These are phyloP conservation scores for Bimastos eiseni DNA, from an alignment of 2,888 invertebrate genomes.

Conservation along the genomic window DNA sequence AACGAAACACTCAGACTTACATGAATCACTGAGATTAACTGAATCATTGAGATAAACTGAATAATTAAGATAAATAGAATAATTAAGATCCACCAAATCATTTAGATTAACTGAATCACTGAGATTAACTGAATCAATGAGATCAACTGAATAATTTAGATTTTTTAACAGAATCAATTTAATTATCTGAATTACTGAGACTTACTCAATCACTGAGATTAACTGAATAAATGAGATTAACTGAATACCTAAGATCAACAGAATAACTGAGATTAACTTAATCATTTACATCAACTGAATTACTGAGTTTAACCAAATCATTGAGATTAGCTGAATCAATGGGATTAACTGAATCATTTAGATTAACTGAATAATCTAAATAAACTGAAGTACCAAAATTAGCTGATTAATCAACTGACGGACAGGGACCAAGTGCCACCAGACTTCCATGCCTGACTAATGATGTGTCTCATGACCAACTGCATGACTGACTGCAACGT, in stretches of 20 bases:
- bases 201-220: background rate
- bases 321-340: too few species aligned
- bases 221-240: too few species aligned
- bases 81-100: background rate
- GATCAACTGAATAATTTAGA: background rate
- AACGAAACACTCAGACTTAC: background rate
- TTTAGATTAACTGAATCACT: background rate
- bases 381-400: too few species aligned
- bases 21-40: background rate
- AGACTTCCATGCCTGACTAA: too few species aligned
- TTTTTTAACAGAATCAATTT: background rate
- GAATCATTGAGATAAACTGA: background rate
- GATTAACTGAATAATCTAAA: background rate
- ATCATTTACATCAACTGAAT: too few species aligned
- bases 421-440: too few species aligned
- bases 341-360: background rate
- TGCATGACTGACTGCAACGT: background rate
- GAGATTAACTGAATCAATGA: background rate
- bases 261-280: background rate
- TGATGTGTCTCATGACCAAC: too few species aligned
- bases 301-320: too few species aligned
- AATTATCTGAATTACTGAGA: too few species aligned
- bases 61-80: background rate
- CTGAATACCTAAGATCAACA: background rate
- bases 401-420: background rate